Percentiles rank a stretch among this genome's conserved stretches.
Conservation (phyloP, 2,888 invertebrate genomes). For the Barypeithes pellucidus region DNA sequence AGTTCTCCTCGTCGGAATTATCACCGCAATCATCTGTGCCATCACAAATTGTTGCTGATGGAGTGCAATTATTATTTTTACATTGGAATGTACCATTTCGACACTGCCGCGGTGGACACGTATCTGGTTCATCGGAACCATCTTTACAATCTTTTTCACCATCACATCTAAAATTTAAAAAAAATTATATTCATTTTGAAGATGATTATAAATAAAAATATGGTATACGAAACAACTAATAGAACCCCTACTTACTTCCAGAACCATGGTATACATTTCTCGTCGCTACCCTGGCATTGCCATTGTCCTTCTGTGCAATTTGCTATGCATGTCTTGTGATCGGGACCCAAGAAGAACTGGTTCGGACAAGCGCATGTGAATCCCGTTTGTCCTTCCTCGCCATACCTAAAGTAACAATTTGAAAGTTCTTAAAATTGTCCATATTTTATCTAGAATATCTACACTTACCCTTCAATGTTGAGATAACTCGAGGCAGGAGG, state of each 20-base stretch:
- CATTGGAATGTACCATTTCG: constrained; percentile 96
- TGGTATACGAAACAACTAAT: neutral
- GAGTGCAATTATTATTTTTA: constrained; percentile 92
- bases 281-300: constrained; percentile 80
- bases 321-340: constrained; percentile 91
- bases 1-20: constrained; percentile 89
- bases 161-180: constrained; percentile 76
- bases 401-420: constrained; percentile 70
- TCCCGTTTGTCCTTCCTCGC: constrained; percentile 82
- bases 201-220: constrained; percentile 14
- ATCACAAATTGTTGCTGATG: constrained; percentile 94
- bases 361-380: constrained; percentile 96
- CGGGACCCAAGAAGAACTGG: constrained; percentile 87
- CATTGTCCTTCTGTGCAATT: constrained; percentile 96
- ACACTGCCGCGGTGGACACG: constrained; percentile 89
- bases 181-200: constrained; percentile 55
- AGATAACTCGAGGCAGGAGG: constrained; percentile 83
- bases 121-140: constrained; percentile 89
- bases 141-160: constrained; percentile 95
- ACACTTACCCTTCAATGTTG: constrained; percentile 77
- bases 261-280: constrained; percentile 84
- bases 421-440: no score
- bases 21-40: constrained; percentile 95
- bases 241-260: constrained; percentile 77
- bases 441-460: no score